Conservation (phyloP, 2,888 invertebrate species). For the Polyommatus iphigenia region DNA sequence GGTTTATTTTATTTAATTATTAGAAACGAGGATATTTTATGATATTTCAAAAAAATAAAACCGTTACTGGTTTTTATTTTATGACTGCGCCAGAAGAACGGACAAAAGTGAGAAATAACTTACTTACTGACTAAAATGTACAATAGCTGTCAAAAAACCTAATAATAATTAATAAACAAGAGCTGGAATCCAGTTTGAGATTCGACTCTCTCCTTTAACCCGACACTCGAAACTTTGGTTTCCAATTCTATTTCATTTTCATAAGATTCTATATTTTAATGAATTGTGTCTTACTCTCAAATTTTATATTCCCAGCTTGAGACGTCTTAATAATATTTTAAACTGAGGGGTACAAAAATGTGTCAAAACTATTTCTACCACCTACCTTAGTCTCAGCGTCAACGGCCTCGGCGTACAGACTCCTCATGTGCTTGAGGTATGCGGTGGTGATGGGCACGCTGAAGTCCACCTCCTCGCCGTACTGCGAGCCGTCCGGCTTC, state of each 20-base stretch:
- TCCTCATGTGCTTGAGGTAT: slow-evolving; percentile 91
- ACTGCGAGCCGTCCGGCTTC: slow-evolving; percentile 75
- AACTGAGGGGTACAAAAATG: background rate
- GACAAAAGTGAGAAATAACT: too few relatives aligned
- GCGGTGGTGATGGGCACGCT: slow-evolving; percentile 94
- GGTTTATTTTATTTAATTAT: background rate
- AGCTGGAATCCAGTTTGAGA: too few relatives aligned
- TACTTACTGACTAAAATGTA: too few relatives aligned
- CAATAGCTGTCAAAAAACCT: too few relatives aligned
- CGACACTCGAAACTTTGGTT: too few relatives aligned
- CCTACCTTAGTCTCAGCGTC: slow-evolving; percentile 65
- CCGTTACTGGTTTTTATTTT: background rate
- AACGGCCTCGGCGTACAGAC: slow-evolving; percentile 64
- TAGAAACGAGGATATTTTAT: background rate
- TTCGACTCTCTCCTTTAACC: too few relatives aligned
- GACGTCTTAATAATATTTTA: too few relatives aligned
- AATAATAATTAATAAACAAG: too few relatives aligned
- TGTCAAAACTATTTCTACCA: background rate
- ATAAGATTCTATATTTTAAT: too few relatives aligned
- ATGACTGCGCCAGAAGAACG: background rate
- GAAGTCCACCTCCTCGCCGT: slow-evolving; percentile 85
- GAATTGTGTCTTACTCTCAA: too few relatives aligned
- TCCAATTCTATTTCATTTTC: too few relatives aligned
- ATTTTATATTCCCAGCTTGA: too few relatives aligned
- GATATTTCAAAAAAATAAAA: slow-evolving; percentile 12